Base-by-base conservation (phyloP, 2,888 invertebrate genomes). In the Brenthis ino region DNA sequence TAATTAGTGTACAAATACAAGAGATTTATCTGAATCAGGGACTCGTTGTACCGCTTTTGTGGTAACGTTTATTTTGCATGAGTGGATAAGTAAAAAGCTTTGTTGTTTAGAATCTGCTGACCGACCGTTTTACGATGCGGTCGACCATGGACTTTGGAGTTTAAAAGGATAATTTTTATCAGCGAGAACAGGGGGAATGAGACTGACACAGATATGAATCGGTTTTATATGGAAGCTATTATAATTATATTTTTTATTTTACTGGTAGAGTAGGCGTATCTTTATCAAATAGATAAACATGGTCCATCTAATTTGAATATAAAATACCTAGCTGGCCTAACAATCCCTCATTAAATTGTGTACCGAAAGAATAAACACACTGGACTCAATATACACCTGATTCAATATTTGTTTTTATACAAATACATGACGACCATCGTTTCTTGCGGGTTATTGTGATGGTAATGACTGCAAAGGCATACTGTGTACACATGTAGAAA, bases 401-500 rank as follows among this genome's bases (percentile, higher is more conserved):
- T 80, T 78, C 84, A 93, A 93, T 93, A 92, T 93, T 93, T 88
- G 86, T 85, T 90, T 87, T 88, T 84, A 89, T 86, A 88, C 88
- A 89, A 87, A 85, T 85, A 87, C 85, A 78, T 84, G 89, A 86
- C 91, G 90, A 82, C 91, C 91, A 90, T 86, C 82, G 87, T 83
- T 83, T 85, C 81, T 80, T 82, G 77, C 75, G 58, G 64, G 83
- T 85, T 87, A 64, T 93, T 92, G 91, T 92, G 80, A 92, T 93
- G 92, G 75, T 91, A 93, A 93, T 91, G 84, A 82, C 78, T 84
- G 76, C 81, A 77, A 79, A 75, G 76, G 80, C 80, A 79, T 80
- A 87, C 77, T 81, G 80, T 80, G 80, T 54, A 58, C 47, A 16
- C 14, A 8, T 57, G 63, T 66, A 60, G 54, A 65, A 69, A 61